A percentile compares a stretch with the other conserved stretches of the same genome.
Evolutionary conservation across 2,113 vertebrate species (phyloP).

Genomic region (Prietella phreatophila): DNA sequence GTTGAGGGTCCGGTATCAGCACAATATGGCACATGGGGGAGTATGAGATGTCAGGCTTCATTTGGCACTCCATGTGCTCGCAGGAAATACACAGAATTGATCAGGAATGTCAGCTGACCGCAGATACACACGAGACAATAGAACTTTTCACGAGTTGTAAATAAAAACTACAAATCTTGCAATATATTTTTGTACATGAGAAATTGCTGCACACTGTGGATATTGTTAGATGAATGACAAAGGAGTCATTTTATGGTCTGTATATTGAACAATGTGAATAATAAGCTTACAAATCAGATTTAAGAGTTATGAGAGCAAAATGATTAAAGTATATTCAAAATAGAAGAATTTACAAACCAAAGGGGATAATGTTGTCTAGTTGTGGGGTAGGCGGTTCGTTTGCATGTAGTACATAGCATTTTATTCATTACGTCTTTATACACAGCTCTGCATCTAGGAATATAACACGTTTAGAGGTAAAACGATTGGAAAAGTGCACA

Average conservation of each 20-base stretch:
- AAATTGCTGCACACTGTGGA: constrained; percentile 64
- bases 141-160: constrained; percentile 63
- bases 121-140: constrained; percentile 46
- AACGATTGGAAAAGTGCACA: constrained; percentile 55
- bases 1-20: constrained; percentile 32
- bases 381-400: constrained; percentile 59
- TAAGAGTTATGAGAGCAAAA: constrained; percentile 54
- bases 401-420: constrained; percentile 62
- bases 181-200: constrained; percentile 64
- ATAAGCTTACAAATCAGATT: constrained; percentile 63
- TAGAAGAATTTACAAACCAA: constrained; percentile 54
- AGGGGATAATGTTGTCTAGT: constrained; percentile 55
- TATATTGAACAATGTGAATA: constrained; percentile 64
- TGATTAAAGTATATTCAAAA: constrained; percentile 52
- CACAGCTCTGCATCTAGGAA: constrained; percentile 69
- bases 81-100: constrained; percentile 28
- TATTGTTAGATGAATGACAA: constrained; percentile 60
- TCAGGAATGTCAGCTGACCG: constrained; percentile 38
- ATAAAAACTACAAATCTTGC: constrained; percentile 64
- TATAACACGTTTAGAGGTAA: constrained; percentile 58
- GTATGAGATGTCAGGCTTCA: constrained; percentile 6
- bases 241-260: constrained; percentile 60
- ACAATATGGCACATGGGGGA: constrained; percentile 25
- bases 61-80: constrained; percentile 40
- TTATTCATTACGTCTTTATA: constrained; percentile 64